Conservation (phyloP, 2,797 vertebrate species). For the Pelobates cultripes region DNA sequence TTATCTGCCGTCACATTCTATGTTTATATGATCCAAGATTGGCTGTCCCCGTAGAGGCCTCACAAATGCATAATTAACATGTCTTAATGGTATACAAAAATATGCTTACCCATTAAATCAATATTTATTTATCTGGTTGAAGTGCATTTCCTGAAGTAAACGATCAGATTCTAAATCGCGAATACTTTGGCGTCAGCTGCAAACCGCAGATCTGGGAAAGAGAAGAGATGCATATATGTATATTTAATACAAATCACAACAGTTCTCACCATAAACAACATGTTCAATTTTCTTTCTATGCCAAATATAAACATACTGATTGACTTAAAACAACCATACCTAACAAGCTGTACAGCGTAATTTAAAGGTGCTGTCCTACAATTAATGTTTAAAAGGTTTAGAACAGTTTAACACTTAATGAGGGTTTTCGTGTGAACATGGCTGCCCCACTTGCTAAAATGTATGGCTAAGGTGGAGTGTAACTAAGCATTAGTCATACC, state of each 20-base stretch:
- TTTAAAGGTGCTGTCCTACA: no score
- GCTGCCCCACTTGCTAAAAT: no score
- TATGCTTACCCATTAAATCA: conserved; percentile 56
- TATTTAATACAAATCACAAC: conserved; percentile 9
- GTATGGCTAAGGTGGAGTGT: no score
- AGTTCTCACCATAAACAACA: conserved; percentile 1
- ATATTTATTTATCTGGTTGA: conserved; percentile 56
- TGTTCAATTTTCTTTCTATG: conserved; percentile 1
- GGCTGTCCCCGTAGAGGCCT: neutral
- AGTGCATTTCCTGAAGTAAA: conserved; percentile 54
- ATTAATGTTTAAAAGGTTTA: no score
- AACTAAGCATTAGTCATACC: no score
- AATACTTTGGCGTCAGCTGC: conserved; percentile 51
- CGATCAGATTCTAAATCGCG: conserved; percentile 50
- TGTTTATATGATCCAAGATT: neutral
- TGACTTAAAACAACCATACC: neutral
- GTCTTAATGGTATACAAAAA: conserved; percentile 39
- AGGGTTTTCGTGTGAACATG: no score
- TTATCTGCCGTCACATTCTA: no score
- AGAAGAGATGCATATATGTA: conserved; percentile 21
- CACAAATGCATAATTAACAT: conserved; percentile 48
- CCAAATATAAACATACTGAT: neutral
- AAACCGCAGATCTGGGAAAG: conserved; percentile 47
- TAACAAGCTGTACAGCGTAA: no score
- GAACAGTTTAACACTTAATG: no score